Conservation (phyloP, 2,888 invertebrate genomes). For the Altica lythri region DNA sequence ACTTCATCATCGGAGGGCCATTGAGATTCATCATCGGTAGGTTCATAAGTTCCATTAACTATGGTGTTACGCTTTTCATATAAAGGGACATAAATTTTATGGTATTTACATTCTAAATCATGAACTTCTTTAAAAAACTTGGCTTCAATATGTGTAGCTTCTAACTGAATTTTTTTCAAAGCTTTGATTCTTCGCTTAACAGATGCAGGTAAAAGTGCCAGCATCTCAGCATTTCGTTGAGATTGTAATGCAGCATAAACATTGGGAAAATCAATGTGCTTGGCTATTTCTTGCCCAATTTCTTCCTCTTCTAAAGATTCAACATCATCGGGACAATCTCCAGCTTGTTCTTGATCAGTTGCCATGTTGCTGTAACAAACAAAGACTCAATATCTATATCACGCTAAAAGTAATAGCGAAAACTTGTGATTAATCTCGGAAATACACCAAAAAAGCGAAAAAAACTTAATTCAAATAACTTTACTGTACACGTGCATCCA, state of each 20-base stretch:
- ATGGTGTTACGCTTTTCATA: conserved; percentile 75
- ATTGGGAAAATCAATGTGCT: conserved; percentile 59
- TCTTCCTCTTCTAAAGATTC: conserved; percentile 68
- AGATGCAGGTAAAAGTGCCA: conserved; percentile 70
- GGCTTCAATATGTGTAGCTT: conserved; percentile 84
- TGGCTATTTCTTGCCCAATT: conserved; percentile 55
- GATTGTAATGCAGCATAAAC: conserved; percentile 65
- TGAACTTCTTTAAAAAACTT: conserved; percentile 95
- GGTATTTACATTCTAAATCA: conserved; percentile 88
- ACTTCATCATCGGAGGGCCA: conserved; percentile 79
- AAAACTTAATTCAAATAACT: conserved; percentile 4
- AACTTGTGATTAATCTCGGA: background rate
- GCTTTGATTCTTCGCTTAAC: conserved; percentile 84
- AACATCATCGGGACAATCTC: conserved; percentile 68
- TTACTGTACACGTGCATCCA: conserved; percentile 36
- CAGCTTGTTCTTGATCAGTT: conserved; percentile 66
- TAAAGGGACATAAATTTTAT: conserved; percentile 71
- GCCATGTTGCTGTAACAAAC: conserved; percentile 62
- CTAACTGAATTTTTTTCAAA: conserved; percentile 83
- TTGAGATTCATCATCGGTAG: conserved; percentile 85
- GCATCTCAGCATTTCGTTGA: conserved; percentile 63
- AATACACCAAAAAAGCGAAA: background rate
- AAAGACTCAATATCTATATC: background rate
- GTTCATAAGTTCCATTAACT: conserved; percentile 79
- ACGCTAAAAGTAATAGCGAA: background rate